These are phyloP conservation scores for Euzophera pinguis DNA, from an alignment of 2,888 invertebrate genomes.

Conservation along the genomic window DNA sequence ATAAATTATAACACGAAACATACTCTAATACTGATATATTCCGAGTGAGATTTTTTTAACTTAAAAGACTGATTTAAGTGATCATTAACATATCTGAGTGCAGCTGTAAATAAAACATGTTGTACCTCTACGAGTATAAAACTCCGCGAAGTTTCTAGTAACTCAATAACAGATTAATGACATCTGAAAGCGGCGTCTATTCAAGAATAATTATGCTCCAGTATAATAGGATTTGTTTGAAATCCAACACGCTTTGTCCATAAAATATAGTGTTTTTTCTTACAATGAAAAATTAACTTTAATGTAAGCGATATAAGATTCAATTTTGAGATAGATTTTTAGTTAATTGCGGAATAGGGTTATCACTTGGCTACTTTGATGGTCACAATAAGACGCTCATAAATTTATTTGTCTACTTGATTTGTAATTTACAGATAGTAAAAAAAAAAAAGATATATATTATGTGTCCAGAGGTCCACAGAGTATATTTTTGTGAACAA, in stretches of 20 bases:
- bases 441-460: too few relatives aligned
- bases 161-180: neutral
- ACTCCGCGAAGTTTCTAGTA: neutral
- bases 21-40: too few relatives aligned
- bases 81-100: too few relatives aligned
- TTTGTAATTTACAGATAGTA: too few relatives aligned
- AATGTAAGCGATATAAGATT: conserved; percentile 2
- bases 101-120: neutral
- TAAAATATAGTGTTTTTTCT: conserved; percentile 22
- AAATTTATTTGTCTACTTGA: conserved; percentile 15
- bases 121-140: too few relatives aligned
- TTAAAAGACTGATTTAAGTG: too few relatives aligned
- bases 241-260: conserved; percentile 33
- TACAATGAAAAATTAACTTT: conserved; percentile 18
- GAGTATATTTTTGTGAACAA: too few relatives aligned
- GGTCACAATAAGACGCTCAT: conserved; percentile 28
- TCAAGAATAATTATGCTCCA: conserved; percentile 3
- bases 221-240: conserved; percentile 23
- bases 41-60: too few relatives aligned
- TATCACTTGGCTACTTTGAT: conserved; percentile 28
- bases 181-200: neutral
- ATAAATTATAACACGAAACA: too few relatives aligned
- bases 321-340: conserved; percentile 10
- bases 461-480: too few relatives aligned
- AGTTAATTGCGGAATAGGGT: conserved; percentile 30